These are phyloP conservation scores for Anodontia alba DNA, from an alignment of 2,888 invertebrate genomes.

Conservation along the genomic window DNA sequence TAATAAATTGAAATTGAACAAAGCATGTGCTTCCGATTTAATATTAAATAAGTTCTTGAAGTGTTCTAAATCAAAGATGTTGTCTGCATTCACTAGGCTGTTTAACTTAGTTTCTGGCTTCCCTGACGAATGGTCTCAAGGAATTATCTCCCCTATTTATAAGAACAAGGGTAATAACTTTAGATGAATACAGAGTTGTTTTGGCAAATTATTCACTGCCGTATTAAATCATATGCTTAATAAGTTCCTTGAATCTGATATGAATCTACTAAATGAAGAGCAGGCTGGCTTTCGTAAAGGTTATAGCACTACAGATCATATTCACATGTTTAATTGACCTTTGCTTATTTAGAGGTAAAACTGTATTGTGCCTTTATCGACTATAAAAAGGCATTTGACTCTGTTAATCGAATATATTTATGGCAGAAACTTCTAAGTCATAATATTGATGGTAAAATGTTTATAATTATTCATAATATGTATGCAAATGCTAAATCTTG, in stretches of 20 bases:
- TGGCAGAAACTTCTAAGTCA: not conserved
- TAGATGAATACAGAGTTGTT: not conserved
- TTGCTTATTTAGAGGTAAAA: not conserved
- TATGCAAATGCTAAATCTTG: conserved; percentile 3
- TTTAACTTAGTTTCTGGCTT: not conserved
- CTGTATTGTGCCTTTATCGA: too few species aligned
- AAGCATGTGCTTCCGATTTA: too few species aligned
- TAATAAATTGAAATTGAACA: not conserved
- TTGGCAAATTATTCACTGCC: not conserved
- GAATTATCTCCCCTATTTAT: not conserved
- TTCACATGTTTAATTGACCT: not conserved
- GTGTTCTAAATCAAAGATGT: not conserved
- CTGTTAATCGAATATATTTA: not conserved
- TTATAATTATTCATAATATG: not conserved
- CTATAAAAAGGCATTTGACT: conserved; percentile 3
- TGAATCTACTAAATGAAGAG: not conserved
- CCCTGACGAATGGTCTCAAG: conserved; percentile 3
- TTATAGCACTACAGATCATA: not conserved
- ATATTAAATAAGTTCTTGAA: not conserved
- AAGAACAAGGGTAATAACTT: not conserved
- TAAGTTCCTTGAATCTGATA: conserved; percentile 8
- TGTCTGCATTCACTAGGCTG: not conserved
- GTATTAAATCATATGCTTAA: not conserved
- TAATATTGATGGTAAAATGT: conserved; percentile 7
- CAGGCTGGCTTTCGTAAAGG: too few species aligned